A percentile compares a stretch with the other conserved stretches of the same genome.
Evolutionary conservation across 2,888 invertebrate genomes (phyloP).

Genomic region (Dimorphilus gyrociliatus): DNA sequence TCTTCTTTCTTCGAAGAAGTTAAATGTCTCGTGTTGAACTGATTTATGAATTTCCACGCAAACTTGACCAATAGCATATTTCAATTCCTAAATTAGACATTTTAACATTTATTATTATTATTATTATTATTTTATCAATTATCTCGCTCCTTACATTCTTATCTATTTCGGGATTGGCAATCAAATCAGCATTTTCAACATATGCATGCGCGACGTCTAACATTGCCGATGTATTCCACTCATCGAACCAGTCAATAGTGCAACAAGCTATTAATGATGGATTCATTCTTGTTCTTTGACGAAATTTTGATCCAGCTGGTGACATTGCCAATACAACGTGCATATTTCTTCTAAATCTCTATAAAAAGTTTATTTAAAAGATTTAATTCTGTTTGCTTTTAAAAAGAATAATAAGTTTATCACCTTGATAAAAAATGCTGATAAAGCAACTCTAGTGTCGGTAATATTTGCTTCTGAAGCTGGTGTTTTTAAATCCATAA

Average conservation of each 20-base stretch:
- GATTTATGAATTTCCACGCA: slow-evolving; percentile 33
- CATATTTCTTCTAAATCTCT: slow-evolving; percentile 28
- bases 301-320: slow-evolving; percentile 31
- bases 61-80: slow-evolving; percentile 17
- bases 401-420: no score
- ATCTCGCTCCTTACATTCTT: slow-evolving; percentile 13
- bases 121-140: no score
- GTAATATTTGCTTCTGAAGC: slow-evolving; percentile 28
- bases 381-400: no score
- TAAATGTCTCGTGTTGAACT: slow-evolving; percentile 14
- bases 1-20: slow-evolving; percentile 30
- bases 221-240: slow-evolving; percentile 35
- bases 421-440: slow-evolving; percentile 30
- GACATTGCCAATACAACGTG: slow-evolving; percentile 35
- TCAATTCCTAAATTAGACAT: no score
- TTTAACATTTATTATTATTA: no score
- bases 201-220: slow-evolving; percentile 33
- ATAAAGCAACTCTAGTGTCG: slow-evolving; percentile 28
- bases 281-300: slow-evolving; percentile 35
- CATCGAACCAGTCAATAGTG: slow-evolving; percentile 37
- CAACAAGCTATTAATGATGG: slow-evolving; percentile 37
- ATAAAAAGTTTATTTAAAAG: slow-evolving; percentile 6
- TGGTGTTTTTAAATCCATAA: slow-evolving; percentile 32
- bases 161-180: slow-evolving; percentile 20
- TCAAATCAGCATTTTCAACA: slow-evolving; percentile 28